phyloP scores from a whole-genome alignment of 1,140 invertebrate species.

The Drosophila ironensis region DNA sequence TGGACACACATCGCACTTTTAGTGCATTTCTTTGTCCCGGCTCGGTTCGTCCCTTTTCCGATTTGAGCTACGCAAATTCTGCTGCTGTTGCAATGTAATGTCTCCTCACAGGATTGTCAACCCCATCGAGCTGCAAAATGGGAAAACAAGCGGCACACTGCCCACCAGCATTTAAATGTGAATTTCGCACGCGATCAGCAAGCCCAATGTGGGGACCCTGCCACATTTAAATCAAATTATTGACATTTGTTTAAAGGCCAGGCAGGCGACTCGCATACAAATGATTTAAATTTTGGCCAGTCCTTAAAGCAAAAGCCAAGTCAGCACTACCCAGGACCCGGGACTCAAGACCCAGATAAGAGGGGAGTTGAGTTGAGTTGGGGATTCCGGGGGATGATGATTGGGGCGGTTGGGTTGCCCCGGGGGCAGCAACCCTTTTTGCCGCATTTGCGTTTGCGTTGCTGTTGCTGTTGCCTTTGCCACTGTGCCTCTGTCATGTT shows the following conservation, averaged over 20 bases:
- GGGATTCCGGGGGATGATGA: slow-evolving; percentile 6
- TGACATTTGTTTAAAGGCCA: slow-evolving; percentile 77
- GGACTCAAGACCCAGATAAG: slow-evolving; percentile 51
- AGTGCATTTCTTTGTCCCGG: slow-evolving; percentile 65
- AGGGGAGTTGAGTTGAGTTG: slow-evolving; percentile 34
- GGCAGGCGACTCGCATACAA: slow-evolving; percentile 65
- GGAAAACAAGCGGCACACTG: slow-evolving; percentile 53
- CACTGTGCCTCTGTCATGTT: slow-evolving; percentile 57
- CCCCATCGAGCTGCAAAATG: slow-evolving; percentile 41
- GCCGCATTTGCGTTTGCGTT: slow-evolving; percentile 54
- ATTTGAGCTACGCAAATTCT: slow-evolving; percentile 67
- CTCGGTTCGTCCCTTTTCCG: slow-evolving; percentile 44
- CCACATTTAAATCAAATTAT: slow-evolving; percentile 80
- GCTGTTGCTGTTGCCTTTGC: slow-evolving; percentile 6
- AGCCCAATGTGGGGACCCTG: slow-evolving; percentile 46
- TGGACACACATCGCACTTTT: slow-evolving; percentile 23
- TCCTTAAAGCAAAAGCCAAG: slow-evolving; percentile 58
- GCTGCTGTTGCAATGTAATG: slow-evolving; percentile 58
- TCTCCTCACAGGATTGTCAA: slow-evolving; percentile 75
- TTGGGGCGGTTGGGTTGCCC: slow-evolving; percentile 17
- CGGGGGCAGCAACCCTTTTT: slow-evolving; percentile 70
- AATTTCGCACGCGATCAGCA: slow-evolving; percentile 74
- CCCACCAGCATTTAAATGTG: slow-evolving; percentile 67
- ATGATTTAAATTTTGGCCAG: slow-evolving; percentile 60
- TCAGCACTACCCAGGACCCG: slow-evolving; percentile 60